These are phyloP conservation scores for Musca domestica DNA, from an alignment of 1,140 invertebrate species.

Conservation along the genomic window DNA sequence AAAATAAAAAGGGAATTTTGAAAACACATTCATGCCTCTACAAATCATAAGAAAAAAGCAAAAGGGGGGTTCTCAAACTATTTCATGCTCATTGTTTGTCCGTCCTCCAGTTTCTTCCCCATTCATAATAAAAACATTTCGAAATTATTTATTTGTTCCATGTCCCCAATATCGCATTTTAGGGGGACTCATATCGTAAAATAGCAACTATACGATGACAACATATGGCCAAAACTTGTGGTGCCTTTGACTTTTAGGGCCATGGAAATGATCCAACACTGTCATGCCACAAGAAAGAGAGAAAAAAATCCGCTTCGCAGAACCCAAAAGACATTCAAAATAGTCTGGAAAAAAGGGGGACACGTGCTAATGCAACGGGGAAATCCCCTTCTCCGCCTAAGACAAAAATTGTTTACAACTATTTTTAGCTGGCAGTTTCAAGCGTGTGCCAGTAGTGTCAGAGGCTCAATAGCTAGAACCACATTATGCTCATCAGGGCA, in stretches of 20 bases:
- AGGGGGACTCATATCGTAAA: background rate
- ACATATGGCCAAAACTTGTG: conserved; percentile 10
- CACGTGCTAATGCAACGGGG: conserved; percentile 9
- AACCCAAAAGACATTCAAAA: background rate
- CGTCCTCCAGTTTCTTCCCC: background rate
- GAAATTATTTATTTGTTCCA: too few species aligned
- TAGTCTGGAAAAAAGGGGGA: background rate
- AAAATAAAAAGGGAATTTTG: too few species aligned
- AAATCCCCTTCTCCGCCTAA: conserved; percentile 6
- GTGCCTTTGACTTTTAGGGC: background rate
- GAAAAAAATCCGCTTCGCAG: background rate
- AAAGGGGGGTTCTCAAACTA: too few species aligned
- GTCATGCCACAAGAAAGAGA: background rate
- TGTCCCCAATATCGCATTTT: too few species aligned
- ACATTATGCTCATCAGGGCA: too few species aligned
- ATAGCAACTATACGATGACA: conserved; percentile 9
- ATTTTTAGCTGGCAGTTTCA: background rate
- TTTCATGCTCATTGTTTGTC: too few species aligned
- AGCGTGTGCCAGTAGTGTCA: conserved; percentile 13
- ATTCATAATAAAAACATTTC: conserved; percentile 16
- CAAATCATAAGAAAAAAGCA: too few species aligned
- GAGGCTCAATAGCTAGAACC: too few species aligned
- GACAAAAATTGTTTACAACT: too few species aligned
- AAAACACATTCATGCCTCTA: too few species aligned
- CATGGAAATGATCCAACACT: background rate